These are phyloP conservation scores for Sesamia inferens DNA, from an alignment of 2,888 invertebrate species.

Conservation along the genomic window DNA sequence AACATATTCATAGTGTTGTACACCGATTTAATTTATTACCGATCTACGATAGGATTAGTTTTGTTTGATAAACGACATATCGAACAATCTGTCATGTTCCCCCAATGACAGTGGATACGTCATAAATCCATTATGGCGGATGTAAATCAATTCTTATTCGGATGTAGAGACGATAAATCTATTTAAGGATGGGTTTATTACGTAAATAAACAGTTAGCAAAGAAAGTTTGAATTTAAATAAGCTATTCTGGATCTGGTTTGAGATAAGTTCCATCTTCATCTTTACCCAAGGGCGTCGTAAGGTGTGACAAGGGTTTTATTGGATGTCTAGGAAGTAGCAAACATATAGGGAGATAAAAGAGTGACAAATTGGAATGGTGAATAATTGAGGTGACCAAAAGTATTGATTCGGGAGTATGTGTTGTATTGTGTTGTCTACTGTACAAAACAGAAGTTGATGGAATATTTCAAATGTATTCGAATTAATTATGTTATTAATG, in stretches of 20 bases:
- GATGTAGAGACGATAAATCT: constrained; percentile 18
- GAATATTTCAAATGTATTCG: constrained; percentile 15
- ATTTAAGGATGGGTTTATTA: constrained; percentile 13
- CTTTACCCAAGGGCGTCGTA: constrained; percentile 37
- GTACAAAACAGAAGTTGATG: constrained; percentile 3
- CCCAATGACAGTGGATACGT: constrained; percentile 46
- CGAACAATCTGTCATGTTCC: constrained; percentile 58
- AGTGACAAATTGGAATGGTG: constrained; percentile 28
- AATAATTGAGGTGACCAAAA: constrained; percentile 38
- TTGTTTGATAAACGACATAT: constrained; percentile 58
- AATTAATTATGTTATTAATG: not conserved
- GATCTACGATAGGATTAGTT: constrained; percentile 48
- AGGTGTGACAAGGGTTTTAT: constrained; percentile 56
- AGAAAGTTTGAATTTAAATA: constrained; percentile 25
- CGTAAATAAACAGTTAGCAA: constrained; percentile 19
- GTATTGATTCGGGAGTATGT: not conserved
- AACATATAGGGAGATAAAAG: constrained; percentile 30
- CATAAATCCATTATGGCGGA: constrained; percentile 53
- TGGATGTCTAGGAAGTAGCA: constrained; percentile 36
- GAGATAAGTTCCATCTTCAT: constrained; percentile 41
- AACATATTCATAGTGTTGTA: constrained; percentile 49
- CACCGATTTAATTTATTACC: constrained; percentile 56
- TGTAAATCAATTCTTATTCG: constrained; percentile 42
- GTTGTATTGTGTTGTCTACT: not conserved
- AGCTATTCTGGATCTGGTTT: constrained; percentile 43